Evolutionary conservation across 30 jellyfish, hydroid and myxozoan species (phyloP).

Genomic region (Hydractinia symbiolongicarpus): DNA sequence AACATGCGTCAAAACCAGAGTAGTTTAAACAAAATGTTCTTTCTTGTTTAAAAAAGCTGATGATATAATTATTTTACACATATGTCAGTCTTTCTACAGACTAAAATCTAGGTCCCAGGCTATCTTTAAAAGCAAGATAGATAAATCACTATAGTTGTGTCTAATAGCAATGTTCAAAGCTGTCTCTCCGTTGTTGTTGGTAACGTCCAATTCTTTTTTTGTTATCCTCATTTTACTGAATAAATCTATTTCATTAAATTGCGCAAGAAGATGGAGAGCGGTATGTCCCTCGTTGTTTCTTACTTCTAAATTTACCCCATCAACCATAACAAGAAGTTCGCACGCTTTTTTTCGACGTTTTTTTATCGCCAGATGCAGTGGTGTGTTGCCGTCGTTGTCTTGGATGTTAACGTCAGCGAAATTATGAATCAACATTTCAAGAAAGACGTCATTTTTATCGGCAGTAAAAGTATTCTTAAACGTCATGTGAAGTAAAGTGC

Average conservation of each 20-base stretch:
- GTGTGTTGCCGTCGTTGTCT: constrained; percentile 17
- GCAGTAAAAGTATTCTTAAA: not conserved
- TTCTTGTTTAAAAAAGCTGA: no score
- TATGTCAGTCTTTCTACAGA: no score
- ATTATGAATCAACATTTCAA: not conserved
- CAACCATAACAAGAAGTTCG: not conserved
- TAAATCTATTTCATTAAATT: not conserved
- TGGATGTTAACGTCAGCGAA: not conserved
- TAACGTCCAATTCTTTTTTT: not conserved
- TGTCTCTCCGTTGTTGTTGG: constrained; percentile 12
- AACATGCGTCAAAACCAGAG: no score
- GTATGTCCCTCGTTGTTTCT: constrained; percentile 21
- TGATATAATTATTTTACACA: no score
- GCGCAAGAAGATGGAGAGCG: constrained; percentile 14
- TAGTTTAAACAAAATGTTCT: no score
- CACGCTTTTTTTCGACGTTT: not conserved
- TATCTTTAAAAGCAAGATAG: constrained; percentile 3
- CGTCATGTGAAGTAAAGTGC: no score
- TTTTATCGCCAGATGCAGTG: not conserved
- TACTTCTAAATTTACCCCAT: not conserved
- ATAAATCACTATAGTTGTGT: constrained; percentile 1
- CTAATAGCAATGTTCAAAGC: constrained; percentile 8
- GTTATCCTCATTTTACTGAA: not conserved
- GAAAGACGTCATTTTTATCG: not conserved
- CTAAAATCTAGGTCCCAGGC: constrained; percentile 1